Evolutionary conservation across 35 echinoderm and acorn worm species (phyloP).

Genomic region (Stichopus chloronotus): DNA sequence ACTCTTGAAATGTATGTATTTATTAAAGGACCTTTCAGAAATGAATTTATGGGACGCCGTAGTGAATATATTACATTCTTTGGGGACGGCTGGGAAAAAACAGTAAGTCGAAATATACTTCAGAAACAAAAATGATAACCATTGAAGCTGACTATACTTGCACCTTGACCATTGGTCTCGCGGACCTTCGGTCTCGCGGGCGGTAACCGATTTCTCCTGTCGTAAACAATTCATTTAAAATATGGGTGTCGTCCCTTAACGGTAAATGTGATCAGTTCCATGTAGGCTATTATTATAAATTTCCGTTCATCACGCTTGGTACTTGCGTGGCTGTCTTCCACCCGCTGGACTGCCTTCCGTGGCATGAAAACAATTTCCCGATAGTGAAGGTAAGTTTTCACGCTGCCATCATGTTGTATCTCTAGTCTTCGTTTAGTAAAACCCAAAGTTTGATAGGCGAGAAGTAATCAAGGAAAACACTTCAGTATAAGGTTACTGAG

Average conservation of each 20-base stretch:
- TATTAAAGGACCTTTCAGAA: too few species aligned
- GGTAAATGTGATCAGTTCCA: constrained; percentile 4
- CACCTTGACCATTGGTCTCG: too few species aligned
- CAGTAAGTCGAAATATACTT: too few species aligned
- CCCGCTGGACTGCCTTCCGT: not conserved
- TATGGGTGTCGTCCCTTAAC: not conserved
- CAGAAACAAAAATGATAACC: too few species aligned
- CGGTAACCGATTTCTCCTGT: too few species aligned
- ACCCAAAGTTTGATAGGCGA: not conserved
- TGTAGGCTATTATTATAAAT: not conserved
- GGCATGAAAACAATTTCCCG: not conserved
- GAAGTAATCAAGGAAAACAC: too few species aligned
- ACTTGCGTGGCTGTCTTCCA: constrained; percentile 21
- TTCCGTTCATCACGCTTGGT: not conserved
- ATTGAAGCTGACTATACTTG: too few species aligned
- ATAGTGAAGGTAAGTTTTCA: not conserved
- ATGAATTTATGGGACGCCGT: too few species aligned
- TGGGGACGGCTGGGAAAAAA: too few species aligned
- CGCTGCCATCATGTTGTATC: not conserved
- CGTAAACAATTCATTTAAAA: not conserved
- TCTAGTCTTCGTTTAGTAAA: not conserved
- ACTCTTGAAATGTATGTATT: too few species aligned
- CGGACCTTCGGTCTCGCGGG: too few species aligned
- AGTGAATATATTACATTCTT: too few species aligned
- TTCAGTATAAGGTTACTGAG: not conserved